Percentiles rank a stretch among this genome's conserved stretches.
Evolutionary conservation across 1,140 invertebrate species (phyloP).

Genomic region (Bathynomus jamesi): DNA sequence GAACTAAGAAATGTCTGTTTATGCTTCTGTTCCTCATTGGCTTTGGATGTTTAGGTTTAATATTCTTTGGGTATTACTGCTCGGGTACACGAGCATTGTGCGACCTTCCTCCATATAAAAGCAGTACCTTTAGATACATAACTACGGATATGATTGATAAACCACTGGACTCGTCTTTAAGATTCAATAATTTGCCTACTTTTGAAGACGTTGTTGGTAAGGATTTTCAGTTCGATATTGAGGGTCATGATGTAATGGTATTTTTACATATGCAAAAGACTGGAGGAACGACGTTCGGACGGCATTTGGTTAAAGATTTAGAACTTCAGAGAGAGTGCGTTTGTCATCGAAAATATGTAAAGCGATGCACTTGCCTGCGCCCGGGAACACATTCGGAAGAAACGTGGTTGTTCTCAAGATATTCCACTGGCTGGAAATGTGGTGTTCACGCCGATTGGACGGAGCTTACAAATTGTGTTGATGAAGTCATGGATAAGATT

Average conservation of each 20-base stretch:
- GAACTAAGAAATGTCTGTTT: background rate
- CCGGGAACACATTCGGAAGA: constrained; percentile 66
- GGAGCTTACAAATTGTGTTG: constrained; percentile 82
- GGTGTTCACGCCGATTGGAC: constrained; percentile 98
- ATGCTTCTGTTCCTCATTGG: background rate
- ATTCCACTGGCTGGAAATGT: constrained; percentile 98
- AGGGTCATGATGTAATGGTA: constrained; percentile 87
- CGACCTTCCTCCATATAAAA: background rate
- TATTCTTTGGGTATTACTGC: background rate
- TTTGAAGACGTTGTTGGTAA: constrained; percentile 77
- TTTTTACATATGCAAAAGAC: constrained; percentile 98
- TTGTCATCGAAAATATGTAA: constrained; percentile 67
- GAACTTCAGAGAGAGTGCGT: constrained; percentile 81
- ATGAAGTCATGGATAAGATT: constrained; percentile 73
- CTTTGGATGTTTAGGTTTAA: background rate
- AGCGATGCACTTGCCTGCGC: constrained; percentile 85
- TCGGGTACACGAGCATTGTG: background rate
- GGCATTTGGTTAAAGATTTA: constrained; percentile 86
- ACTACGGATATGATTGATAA: background rate
- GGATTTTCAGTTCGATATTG: constrained; percentile 70
- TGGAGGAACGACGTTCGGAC: constrained; percentile 87
- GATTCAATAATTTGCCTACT: constrained; percentile 44
- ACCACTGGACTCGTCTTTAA: background rate
- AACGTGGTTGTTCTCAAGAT: constrained; percentile 96
- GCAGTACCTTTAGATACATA: background rate